Evolutionary conservation across 2,888 invertebrate genomes (phyloP).

Genomic region (Meloe dianella): DNA sequence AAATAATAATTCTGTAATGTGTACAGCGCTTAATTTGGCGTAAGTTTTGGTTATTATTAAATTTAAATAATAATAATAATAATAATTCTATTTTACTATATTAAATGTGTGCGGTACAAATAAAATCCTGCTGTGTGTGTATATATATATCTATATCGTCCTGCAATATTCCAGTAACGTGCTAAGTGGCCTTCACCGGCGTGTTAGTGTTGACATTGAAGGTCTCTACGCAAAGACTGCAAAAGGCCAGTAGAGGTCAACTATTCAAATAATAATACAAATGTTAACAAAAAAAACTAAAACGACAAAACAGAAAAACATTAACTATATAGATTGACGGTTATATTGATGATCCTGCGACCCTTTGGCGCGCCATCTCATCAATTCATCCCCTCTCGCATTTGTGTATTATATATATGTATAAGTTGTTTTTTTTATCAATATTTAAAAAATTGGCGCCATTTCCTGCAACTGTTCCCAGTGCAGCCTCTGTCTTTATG

Average conservation of each 20-base stretch:
- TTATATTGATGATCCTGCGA: constrained; percentile 16
- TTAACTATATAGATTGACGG: constrained; percentile 24
- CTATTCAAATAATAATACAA: constrained; percentile 53
- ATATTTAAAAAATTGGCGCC: constrained; percentile 32
- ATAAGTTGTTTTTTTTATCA: neutral
- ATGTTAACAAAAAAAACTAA: constrained; percentile 38
- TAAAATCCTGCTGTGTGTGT: neutral
- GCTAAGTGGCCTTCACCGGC: constrained; percentile 60
- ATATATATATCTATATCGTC: too few species aligned
- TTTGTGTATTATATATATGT: constrained; percentile 14
- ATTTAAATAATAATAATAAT: constrained; percentile 30
- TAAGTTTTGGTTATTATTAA: constrained; percentile 48
- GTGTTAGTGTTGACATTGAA: constrained; percentile 61
- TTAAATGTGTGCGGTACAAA: constrained; percentile 36
- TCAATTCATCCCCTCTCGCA: constrained; percentile 22
- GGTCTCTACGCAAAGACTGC: constrained; percentile 59
- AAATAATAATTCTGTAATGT: constrained; percentile 44
- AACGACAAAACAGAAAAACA: constrained; percentile 14
- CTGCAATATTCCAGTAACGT: constrained; percentile 52
- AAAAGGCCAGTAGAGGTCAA: constrained; percentile 61
- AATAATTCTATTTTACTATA: neutral
- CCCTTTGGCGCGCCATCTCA: constrained; percentile 46
- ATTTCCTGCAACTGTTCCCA: constrained; percentile 14
- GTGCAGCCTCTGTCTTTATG: constrained; percentile 11
- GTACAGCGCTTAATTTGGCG: constrained; percentile 55